These are phyloP conservation scores for Dermolepida albohirtum DNA, from an alignment of 2,888 invertebrate genomes.

Conservation along the genomic window DNA sequence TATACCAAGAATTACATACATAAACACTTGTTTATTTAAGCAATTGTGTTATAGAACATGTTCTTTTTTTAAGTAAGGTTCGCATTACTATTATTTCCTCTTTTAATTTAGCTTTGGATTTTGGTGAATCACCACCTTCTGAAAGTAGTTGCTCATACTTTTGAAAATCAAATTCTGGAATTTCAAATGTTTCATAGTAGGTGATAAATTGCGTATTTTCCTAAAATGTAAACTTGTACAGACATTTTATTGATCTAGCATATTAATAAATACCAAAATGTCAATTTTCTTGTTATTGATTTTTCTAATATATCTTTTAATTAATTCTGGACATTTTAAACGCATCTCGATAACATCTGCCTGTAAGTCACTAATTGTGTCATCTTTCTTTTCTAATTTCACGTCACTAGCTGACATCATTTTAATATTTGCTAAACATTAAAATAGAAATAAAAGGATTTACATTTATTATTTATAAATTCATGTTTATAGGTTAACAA, in stretches of 20 bases:
- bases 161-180: slow-evolving; percentile 7
- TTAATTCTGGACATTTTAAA: background rate
- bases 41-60: background rate
- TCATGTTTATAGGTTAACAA: no score
- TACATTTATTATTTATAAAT: no score
- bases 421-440: no score
- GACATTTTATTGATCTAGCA: background rate
- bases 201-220: slow-evolving; percentile 12
- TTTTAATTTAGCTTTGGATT: slow-evolving; percentile 9
- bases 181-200: slow-evolving; percentile 1
- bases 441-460: no score
- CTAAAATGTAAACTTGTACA: slow-evolving; percentile 12
- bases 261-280: background rate
- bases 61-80: background rate
- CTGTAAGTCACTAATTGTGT: background rate
- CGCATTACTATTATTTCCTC: slow-evolving; percentile 17
- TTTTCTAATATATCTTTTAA: background rate
- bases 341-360: slow-evolving; percentile 1
- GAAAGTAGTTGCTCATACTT: slow-evolving; percentile 5
- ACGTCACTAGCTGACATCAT: no score
- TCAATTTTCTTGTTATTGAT: slow-evolving; percentile 11
- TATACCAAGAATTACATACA: slow-evolving; percentile 54
- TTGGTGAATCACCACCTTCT: background rate
- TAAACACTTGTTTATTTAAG: slow-evolving; percentile 1
- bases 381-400: no score